Evolutionary conservation across 1,140 invertebrate genomes (phyloP).

Genomic region (Druon quercuslanigerum): DNA sequence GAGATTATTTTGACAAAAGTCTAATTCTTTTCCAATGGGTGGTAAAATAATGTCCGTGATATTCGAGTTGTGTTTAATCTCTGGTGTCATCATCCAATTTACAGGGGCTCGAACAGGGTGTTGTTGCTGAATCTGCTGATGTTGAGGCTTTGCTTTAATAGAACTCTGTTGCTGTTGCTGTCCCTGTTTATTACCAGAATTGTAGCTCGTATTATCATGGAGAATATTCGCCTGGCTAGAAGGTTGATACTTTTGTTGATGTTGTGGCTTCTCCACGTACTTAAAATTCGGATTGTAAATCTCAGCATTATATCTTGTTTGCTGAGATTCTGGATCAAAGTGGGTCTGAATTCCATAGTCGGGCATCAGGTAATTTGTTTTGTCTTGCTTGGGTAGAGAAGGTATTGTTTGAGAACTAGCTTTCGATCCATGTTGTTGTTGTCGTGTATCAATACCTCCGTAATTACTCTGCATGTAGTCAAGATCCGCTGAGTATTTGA

Average conservation of each 20-base stretch:
- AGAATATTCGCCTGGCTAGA: slow-evolving; percentile 55
- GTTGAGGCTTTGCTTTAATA: slow-evolving; percentile 49
- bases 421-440: slow-evolving; percentile 58
- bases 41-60: slow-evolving; percentile 70
- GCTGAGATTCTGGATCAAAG: slow-evolving; percentile 58
- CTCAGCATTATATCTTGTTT: slow-evolving; percentile 61
- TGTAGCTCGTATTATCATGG: slow-evolving; percentile 49
- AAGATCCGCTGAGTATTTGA: slow-evolving; percentile 67
- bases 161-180: slow-evolving; percentile 46
- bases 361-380: slow-evolving; percentile 59
- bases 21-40: slow-evolving; percentile 71
- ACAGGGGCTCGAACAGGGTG: slow-evolving; percentile 72
- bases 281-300: slow-evolving; percentile 69
- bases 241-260: slow-evolving; percentile 67
- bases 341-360: slow-evolving; percentile 66
- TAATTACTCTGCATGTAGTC: slow-evolving; percentile 69
- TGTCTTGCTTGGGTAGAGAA: slow-evolving; percentile 64
- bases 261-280: slow-evolving; percentile 61
- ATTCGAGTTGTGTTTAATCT: slow-evolving; percentile 71
- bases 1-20: slow-evolving; percentile 73
- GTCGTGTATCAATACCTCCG: slow-evolving; percentile 53
- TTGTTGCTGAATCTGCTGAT: slow-evolving; percentile 58
- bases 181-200: slow-evolving; percentile 37
- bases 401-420: slow-evolving; percentile 43
- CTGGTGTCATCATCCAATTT: slow-evolving; percentile 81